Conservation (phyloP, 2,888 invertebrate species). For the Drosophila kuntzei region DNA sequence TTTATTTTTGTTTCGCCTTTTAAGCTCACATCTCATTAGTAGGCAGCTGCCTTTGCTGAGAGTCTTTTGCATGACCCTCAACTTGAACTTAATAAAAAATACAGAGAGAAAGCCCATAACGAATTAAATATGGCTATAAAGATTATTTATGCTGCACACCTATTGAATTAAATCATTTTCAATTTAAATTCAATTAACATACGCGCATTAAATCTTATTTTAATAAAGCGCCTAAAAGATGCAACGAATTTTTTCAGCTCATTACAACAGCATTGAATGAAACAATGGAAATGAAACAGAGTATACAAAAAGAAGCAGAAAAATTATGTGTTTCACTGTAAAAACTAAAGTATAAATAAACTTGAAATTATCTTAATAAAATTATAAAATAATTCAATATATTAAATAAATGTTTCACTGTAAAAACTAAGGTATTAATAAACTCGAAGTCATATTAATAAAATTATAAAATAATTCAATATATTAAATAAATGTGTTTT, state of each 20-base stretch:
- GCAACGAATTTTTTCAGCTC: slow-evolving; percentile 5
- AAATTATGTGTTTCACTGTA: no score
- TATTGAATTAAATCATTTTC: slow-evolving; percentile 16
- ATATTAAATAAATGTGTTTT: no score
- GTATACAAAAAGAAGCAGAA: neutral
- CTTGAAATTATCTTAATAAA: no score
- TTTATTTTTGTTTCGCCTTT: slow-evolving; percentile 20
- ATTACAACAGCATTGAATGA: neutral
- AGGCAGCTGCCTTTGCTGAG: slow-evolving; percentile 19
- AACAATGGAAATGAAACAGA: slow-evolving; percentile 43
- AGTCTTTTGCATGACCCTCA: slow-evolving; percentile 61
- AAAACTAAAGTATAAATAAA: no score
- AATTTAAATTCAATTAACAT: slow-evolving; percentile 1
- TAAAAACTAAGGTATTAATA: no score
- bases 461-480: no score
- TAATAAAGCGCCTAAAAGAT: slow-evolving; percentile 49
- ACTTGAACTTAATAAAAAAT: slow-evolving; percentile 65
- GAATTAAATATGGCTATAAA: slow-evolving; percentile 14
- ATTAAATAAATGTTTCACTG: no score
- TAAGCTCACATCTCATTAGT: slow-evolving; percentile 63
- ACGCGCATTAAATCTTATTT: slow-evolving; percentile 6
- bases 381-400: no score
- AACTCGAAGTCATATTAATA: no score
- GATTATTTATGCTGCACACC: slow-evolving; percentile 14
- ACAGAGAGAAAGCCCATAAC: slow-evolving; percentile 37